phyloP scores from a whole-genome alignment of 2,888 invertebrate species.

The Strigamia maritima region DNA sequence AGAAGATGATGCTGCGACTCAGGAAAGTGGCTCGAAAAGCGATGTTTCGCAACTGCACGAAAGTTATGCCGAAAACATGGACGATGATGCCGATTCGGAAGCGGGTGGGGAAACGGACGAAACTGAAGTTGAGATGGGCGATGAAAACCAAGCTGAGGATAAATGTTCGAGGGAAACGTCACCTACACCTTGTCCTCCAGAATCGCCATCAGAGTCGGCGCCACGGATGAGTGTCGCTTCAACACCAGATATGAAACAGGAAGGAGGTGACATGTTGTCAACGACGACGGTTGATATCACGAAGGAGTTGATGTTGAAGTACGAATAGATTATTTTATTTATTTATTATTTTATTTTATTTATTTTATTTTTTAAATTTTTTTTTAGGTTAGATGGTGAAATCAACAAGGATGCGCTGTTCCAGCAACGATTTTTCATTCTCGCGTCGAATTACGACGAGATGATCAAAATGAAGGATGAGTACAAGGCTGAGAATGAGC shows the following conservation, averaged over 20 bases:
- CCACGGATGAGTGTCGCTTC: neutral
- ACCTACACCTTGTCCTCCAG: neutral
- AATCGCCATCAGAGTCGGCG: neutral
- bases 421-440: constrained; percentile 22
- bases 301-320: neutral
- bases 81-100: neutral
- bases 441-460: constrained; percentile 34
- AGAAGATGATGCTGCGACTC: neutral
- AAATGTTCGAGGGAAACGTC: neutral
- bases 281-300: neutral
- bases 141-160: neutral
- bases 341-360: neutral
- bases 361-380: neutral
- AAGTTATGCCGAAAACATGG: neutral
- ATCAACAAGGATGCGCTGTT: neutral
- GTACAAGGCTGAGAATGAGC: constrained; percentile 26
- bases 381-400: neutral
- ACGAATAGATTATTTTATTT: neutral
- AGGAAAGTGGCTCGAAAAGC: neutral
- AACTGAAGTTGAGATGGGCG: neutral
- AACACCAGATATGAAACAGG: neutral
- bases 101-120: neutral
- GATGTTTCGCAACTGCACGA: neutral
- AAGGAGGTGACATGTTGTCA: neutral
- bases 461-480: constrained; percentile 15